Base-by-base conservation (phyloP, 2,113 vertebrate genomes). In the Nyctibius bracteatus region DNA sequence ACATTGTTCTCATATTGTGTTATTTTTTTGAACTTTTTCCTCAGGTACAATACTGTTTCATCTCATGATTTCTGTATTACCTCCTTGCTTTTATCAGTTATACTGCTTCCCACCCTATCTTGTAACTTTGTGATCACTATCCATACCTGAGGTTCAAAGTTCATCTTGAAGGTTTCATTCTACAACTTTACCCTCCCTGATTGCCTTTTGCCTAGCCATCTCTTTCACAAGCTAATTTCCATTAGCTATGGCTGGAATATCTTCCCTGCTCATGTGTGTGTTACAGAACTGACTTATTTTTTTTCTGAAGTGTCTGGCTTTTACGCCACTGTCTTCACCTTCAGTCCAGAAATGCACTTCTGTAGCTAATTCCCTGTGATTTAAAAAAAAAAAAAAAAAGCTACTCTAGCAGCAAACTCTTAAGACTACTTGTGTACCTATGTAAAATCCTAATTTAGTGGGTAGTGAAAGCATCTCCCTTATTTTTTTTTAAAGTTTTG, bases 1-100 rank as follows among this genome's bases (percentile, higher is more conserved):
- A 14, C 25, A 11, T 41, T 0, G 0, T 44, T 78, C 10, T 46
- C 23, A 5, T 49, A 6, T 24, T 54, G 15, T 20, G n/a, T n/a
- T n/a, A n/a, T 33, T 57, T 16, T 30, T 54, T 33, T 33, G 4
- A 51, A 25, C 5, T 49, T 24, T 54, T 52, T 12, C 10, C 27
- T 49, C 2, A 0, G 5, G 24, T 51, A 35, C 9, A 35, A 7
- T 27, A 30, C 17, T 28, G 7, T 22, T 62, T 62, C 5, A 30
- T 84, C 8, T 67, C 24, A 3, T 41, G 30, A 24, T 39, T 41
- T 68, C 30, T 59, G 0, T 63, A 12, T 57, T 51, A 20, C 28
- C 4, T 33, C 55, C 18, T 59, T 73, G 13, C 20, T 39, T 43
- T 49, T 55, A 15, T 24, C 12, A 33, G 5, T 61, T 68, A 14